Evolutionary conservation across 2,888 invertebrate genomes (phyloP), one percentile per base, ranked within the genome.

Genomic region (Bellardia pandia): DNA sequence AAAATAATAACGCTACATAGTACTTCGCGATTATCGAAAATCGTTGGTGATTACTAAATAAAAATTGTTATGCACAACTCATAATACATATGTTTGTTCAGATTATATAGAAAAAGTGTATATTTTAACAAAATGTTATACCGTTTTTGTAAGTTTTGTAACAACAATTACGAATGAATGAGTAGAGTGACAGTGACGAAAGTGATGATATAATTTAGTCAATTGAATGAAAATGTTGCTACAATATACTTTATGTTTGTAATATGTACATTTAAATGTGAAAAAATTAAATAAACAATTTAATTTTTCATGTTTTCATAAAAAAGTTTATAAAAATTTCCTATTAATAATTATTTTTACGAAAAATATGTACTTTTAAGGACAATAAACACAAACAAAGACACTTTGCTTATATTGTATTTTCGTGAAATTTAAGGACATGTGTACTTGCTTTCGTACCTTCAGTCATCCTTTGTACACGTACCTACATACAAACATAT

Each of bases 191-290:
- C 62, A 64, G 77, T 83, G 71, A 69, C 74, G 60, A 78, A 76
- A 85, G 85, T 87, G 85, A 81, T 87, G 87, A 87, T 87, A 85
- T 85, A 87, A 87, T 87, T 83, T 66, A 60, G 74, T 75, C 74
- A 81, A 82, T 75, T 82, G 58, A 51, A 77, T 60, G 62, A 71
- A 82, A 82, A 51, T 82, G 37, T 66, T 72, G 51, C 56, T 64
- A 42, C 23, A 80, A 74, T 66, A 53, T 72, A 37, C 37, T 68
- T 66, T 72, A 8, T 56, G 66, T 58, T 74, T 64, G 33, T 72
- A 33, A 72, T 51, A 58, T 23, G 9, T 48, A 53, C 58, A 51
- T 76, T 30, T 45, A 62, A 30, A 33, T 23, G 42, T 7, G 3
- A n/a, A 48, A 62, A 5, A 45, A 33, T 9, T 51, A 71, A 71